A percentile compares a stretch with the other conserved stretches of the same genome.
phyloP scores from a whole-genome alignment of 30 jellyfish, hydroid and myxozoan species.

The Turritopsis dohrnii region DNA sequence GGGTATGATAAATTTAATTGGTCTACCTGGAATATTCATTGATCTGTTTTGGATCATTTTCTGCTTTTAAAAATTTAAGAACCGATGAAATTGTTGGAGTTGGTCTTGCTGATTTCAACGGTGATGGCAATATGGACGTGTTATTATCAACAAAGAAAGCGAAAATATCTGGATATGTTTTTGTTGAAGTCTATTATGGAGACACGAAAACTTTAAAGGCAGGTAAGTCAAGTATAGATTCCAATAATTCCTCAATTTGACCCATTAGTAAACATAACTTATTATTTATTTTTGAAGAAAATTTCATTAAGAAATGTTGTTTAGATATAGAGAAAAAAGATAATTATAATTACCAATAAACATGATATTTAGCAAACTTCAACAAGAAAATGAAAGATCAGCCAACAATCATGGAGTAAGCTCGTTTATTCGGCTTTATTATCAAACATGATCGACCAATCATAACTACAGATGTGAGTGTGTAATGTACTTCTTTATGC shows the following conservation, averaged over 20 bases:
- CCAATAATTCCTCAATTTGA: too few relatives aligned
- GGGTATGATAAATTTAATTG: not conserved
- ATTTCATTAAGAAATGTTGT: too few relatives aligned
- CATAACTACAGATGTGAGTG: not conserved
- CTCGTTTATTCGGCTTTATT: not conserved
- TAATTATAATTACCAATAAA: not conserved
- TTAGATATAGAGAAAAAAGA: too few relatives aligned
- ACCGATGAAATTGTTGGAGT: slow-evolving; percentile 49
- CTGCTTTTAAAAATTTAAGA: slow-evolving; percentile 23
- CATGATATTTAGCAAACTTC: slow-evolving; percentile 19
- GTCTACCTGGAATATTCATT: not conserved
- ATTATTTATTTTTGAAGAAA: too few relatives aligned
- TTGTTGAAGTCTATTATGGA: slow-evolving; percentile 48
- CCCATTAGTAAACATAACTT: too few relatives aligned
- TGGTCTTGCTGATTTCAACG: slow-evolving; percentile 87
- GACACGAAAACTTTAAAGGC: slow-evolving; percentile 22
- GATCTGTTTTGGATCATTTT: not conserved
- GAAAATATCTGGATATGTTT: slow-evolving; percentile 18
- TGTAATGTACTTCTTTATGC: not conserved
- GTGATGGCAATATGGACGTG: slow-evolving; percentile 88
- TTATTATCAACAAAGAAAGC: slow-evolving; percentile 39
- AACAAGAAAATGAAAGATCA: slow-evolving; percentile 28
- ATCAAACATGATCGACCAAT: not conserved
- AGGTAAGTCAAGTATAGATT: slow-evolving; percentile 44
- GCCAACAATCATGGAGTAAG: slow-evolving; percentile 79